phyloP scores from a whole-genome alignment of 2,797 vertebrate species.

The Etheostoma perlongum region DNA sequence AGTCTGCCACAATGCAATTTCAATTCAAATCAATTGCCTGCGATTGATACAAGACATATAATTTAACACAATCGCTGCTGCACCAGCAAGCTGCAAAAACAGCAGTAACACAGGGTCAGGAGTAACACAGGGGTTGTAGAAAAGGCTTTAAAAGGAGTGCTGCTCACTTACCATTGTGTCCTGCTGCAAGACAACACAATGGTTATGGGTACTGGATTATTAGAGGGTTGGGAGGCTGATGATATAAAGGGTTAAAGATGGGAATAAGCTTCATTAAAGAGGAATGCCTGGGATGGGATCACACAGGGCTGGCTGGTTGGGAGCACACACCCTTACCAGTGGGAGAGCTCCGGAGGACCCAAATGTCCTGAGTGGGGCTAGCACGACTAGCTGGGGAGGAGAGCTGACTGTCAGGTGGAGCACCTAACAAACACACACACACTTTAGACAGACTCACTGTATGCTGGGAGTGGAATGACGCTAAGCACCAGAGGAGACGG shows the following conservation, averaged over 20 bases:
- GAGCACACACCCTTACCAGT: constrained; percentile 81
- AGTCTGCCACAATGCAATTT: too few relatives aligned
- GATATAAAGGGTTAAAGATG: constrained; percentile 43
- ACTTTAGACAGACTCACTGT: constrained; percentile 56
- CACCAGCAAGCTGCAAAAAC: constrained; percentile 10
- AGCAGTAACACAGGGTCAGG: background rate
- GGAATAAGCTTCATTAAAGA: constrained; percentile 47
- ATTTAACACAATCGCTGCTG: background rate
- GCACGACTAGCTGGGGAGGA: constrained; percentile 77
- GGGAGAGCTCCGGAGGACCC: constrained; percentile 82
- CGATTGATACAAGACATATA: too few relatives aligned
- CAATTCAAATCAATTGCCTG: too few relatives aligned
- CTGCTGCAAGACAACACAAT: constrained; percentile 25
- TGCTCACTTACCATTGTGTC: constrained; percentile 28
- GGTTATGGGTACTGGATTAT: constrained; percentile 35
- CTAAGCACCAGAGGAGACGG: constrained; percentile 16
- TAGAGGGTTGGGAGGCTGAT: background rate
- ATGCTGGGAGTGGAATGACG: constrained; percentile 33
- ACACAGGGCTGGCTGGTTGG: constrained; percentile 28
- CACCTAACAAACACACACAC: constrained; percentile 80
- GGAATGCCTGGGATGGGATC: constrained; percentile 6
- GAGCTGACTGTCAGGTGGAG: constrained; percentile 71
- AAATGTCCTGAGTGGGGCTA: constrained; percentile 81
- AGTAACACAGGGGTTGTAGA: background rate
- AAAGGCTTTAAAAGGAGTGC: background rate